Evolutionary conservation across 2,113 vertebrate genomes (phyloP).

Genomic region (Poeciliopsis occidentalis): DNA sequence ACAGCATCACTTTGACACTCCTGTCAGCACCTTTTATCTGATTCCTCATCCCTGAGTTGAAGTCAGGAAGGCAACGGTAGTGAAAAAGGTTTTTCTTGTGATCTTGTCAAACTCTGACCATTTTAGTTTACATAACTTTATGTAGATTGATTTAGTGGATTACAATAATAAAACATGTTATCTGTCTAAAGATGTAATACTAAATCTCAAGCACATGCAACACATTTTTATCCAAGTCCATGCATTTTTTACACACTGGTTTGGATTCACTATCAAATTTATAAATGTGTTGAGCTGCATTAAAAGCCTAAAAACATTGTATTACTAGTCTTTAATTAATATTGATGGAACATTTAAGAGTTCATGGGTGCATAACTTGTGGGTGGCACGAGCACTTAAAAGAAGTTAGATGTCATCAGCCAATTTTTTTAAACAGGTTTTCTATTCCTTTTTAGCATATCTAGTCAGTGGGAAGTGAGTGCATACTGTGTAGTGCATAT

Average conservation of each 20-base stretch:
- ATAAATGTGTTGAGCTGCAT: not conserved
- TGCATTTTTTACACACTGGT: no score
- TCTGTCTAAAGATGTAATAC: no score
- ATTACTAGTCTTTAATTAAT: not conserved
- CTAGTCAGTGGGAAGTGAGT: not conserved
- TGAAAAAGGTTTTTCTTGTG: conserved; percentile 43
- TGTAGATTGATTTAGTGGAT: not conserved
- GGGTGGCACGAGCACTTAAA: not conserved
- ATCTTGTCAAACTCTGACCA: conserved; percentile 1
- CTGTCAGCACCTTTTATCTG: conserved; percentile 54
- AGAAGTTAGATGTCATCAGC: not conserved
- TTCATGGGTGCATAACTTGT: not conserved
- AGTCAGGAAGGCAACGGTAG: conserved; percentile 49
- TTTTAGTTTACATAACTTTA: conserved; percentile 29
- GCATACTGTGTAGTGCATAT: not conserved
- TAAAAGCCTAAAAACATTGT: not conserved
- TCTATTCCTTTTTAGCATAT: not conserved
- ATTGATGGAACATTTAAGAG: not conserved
- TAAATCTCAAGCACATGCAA: not conserved
- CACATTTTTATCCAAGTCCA: not conserved
- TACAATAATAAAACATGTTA: not conserved
- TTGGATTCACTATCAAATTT: not conserved
- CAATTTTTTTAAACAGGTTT: not conserved
- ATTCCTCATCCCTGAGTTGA: conserved; percentile 54
- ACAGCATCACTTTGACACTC: conserved; percentile 56